Conservation (phyloP, 2,888 invertebrate species). For the Nebria salina region DNA sequence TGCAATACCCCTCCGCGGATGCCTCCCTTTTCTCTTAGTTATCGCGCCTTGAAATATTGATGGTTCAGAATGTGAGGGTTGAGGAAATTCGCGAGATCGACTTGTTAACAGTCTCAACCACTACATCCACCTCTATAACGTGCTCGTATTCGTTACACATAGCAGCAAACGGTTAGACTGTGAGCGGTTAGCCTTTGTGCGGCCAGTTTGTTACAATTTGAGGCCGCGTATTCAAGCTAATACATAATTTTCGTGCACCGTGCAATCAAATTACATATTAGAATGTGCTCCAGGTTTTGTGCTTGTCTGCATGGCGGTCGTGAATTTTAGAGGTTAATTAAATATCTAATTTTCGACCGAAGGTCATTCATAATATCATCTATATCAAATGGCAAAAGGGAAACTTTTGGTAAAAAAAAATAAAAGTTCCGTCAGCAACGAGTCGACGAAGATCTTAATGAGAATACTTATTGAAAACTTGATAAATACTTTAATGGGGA, state of each 20-base stretch:
- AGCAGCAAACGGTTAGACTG: constrained; percentile 20
- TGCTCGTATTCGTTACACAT: background rate
- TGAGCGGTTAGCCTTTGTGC: constrained; percentile 18
- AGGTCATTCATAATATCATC: background rate
- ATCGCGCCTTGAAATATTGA: constrained; percentile 46
- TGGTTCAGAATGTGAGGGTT: constrained; percentile 33
- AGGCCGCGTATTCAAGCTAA: constrained; percentile 30
- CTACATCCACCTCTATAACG: constrained; percentile 16
- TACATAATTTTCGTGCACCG: constrained; percentile 47
- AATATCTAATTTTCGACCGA: constrained; percentile 4
- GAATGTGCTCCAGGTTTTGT: constrained; percentile 21
- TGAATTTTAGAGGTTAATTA: background rate
- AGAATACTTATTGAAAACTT: no score
- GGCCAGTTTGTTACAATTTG: constrained; percentile 12
- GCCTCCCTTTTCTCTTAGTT: constrained; percentile 39
- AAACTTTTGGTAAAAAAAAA: no score
- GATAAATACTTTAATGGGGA: no score
- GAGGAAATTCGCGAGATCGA: background rate
- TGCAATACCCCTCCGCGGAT: constrained; percentile 33
- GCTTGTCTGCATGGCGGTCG: background rate
- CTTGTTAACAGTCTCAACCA: constrained; percentile 13
- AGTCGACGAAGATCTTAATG: no score
- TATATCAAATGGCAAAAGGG: background rate
- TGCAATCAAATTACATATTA: constrained; percentile 36
- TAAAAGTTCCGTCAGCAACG: no score